phyloP scores from a whole-genome alignment of 2,888 invertebrate genomes.

The Drosophila macrothrix region DNA sequence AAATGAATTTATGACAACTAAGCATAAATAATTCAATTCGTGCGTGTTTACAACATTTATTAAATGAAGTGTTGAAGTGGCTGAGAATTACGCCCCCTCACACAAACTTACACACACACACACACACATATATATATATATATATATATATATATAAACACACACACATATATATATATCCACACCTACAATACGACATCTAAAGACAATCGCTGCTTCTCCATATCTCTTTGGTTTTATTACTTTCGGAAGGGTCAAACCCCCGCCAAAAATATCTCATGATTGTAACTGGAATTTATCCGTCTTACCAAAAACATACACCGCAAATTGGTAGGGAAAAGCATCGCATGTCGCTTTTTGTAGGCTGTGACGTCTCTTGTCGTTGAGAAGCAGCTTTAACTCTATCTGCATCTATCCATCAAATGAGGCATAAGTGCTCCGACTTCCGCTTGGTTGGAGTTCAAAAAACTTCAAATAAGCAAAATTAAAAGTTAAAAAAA shows the following conservation, averaged over 20 bases:
- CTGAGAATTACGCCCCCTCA: slow-evolving; percentile 49
- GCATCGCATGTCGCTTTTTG: slow-evolving; percentile 20
- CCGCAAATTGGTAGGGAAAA: slow-evolving; percentile 15
- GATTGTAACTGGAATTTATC: slow-evolving; percentile 23
- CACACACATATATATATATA: not conserved
- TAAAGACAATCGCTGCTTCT: not conserved
- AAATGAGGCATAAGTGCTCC: slow-evolving; percentile 67
- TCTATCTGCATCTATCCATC: slow-evolving; percentile 53
- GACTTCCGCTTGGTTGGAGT: slow-evolving; percentile 70
- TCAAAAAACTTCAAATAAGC: slow-evolving; percentile 63
- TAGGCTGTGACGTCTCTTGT: slow-evolving; percentile 15
- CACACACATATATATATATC: not conserved
- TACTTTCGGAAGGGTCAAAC: slow-evolving; percentile 11
- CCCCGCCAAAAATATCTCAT: slow-evolving; percentile 29
- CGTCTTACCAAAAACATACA: slow-evolving; percentile 9
- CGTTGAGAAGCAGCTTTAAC: slow-evolving; percentile 22
- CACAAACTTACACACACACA: not conserved
- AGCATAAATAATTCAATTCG: slow-evolving; percentile 71
- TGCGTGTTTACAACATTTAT: slow-evolving; percentile 66
- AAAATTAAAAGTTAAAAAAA: slow-evolving; percentile 5
- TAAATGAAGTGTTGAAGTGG: slow-evolving; percentile 64
- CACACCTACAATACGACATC: slow-evolving; percentile 8
- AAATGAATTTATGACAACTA: slow-evolving; percentile 73
- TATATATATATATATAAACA: not conserved
- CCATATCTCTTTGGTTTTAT: not conserved